Percentiles rank a stretch among this genome's conserved stretches.
Conservation (phyloP, 2,888 invertebrate species). For the Limnephilus marmoratus region DNA sequence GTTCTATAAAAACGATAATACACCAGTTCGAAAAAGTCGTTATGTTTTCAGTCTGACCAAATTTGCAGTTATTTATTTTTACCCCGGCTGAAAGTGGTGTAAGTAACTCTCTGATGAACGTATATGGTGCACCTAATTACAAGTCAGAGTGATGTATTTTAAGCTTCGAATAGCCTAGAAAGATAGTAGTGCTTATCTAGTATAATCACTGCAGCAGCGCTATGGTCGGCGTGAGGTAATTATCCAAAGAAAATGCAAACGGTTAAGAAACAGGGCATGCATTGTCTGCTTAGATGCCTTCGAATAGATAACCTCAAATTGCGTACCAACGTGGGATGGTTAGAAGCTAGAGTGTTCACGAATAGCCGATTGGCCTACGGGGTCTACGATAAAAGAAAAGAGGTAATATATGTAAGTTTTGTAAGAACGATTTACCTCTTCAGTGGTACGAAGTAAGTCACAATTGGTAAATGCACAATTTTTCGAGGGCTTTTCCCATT, state of each 20-base stretch:
- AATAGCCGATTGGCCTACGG: not conserved
- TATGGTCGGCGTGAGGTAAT: not conserved
- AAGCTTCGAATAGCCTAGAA: conserved; percentile 17
- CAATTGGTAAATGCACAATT: too few relatives aligned
- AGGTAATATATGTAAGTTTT: too few relatives aligned
- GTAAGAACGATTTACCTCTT: too few relatives aligned
- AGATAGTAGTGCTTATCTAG: conserved; percentile 35
- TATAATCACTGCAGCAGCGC: conserved; percentile 23
- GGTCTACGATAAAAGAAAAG: not conserved
- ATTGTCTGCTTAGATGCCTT: conserved; percentile 13
- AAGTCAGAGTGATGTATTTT: not conserved
- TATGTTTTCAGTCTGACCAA: not conserved
- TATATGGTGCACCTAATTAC: not conserved
- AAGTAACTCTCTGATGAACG: not conserved
- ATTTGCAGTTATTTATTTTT: not conserved
- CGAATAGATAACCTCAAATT: not conserved
- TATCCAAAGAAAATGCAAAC: conserved; percentile 20
- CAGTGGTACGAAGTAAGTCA: too few relatives aligned
- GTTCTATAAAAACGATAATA: too few relatives aligned
- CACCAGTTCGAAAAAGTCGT: not conserved
- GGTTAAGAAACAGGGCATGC: not conserved
- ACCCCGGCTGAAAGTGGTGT: not conserved
- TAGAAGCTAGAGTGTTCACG: not conserved
- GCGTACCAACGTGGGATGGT: not conserved
- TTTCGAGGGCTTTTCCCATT: too few relatives aligned